Evolutionary conservation across 2,888 invertebrate genomes (phyloP).

Genomic region (Pasiphila rectangulata): DNA sequence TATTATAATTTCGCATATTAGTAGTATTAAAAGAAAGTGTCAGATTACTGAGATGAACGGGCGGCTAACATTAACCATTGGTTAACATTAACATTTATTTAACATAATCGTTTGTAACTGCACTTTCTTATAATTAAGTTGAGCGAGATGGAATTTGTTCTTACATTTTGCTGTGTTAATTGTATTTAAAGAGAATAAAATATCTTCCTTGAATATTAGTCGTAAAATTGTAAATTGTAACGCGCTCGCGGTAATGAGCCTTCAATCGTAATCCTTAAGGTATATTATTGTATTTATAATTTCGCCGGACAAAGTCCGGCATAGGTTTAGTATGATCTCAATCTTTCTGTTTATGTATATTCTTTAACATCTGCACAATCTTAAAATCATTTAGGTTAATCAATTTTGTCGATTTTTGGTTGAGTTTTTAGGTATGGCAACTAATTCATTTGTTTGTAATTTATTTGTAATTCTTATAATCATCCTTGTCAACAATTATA

Average conservation of each 20-base stretch:
- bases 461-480: conserved; percentile 10
- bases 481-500: conserved; percentile 4
- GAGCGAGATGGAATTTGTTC: not conserved
- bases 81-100: too few relatives aligned
- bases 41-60: too few relatives aligned
- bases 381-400: not conserved
- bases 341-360: conserved; percentile 10
- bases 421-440: conserved; percentile 3
- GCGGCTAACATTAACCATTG: too few relatives aligned
- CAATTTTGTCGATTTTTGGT: not conserved
- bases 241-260: not conserved
- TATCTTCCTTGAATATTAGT: not conserved
- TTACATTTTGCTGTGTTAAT: not conserved
- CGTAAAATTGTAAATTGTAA: not conserved
- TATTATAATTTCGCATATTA: too few relatives aligned
- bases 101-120: too few relatives aligned
- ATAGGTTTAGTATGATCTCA: conserved; percentile 21
- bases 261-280: conserved; percentile 11
- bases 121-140: too few relatives aligned
- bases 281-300: conserved; percentile 19
- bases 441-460: conserved; percentile 8
- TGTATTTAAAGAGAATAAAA: conserved; percentile 1
- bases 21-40: too few relatives aligned
- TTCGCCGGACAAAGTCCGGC: conserved; percentile 12
- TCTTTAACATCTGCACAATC: conserved; percentile 5